A percentile compares a stretch with the other conserved stretches of the same genome.
These are phyloP conservation scores for Dicentrarchus labrax DNA, from an alignment of 2,113 vertebrate species.

Conservation along the genomic window DNA sequence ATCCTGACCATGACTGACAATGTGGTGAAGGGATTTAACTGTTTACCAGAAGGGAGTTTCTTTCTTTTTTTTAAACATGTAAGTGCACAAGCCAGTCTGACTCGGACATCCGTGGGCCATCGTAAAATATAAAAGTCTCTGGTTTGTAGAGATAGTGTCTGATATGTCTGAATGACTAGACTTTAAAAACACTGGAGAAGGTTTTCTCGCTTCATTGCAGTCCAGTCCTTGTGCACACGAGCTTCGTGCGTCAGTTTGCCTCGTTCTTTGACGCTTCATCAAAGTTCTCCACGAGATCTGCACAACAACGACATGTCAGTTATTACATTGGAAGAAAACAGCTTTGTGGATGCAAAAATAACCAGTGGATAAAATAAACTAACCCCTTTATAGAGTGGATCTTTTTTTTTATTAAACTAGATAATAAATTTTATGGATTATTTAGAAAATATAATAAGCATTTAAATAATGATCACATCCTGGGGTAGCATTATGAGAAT, in stretches of 20 bases:
- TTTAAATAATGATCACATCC: background rate
- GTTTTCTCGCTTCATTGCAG: conserved; percentile 61
- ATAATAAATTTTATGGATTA: background rate
- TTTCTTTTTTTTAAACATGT: conserved; percentile 33
- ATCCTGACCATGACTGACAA: conserved; percentile 76
- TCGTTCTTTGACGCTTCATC: conserved; percentile 99
- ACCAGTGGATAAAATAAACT: background rate
- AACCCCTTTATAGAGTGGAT: background rate
- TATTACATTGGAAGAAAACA: background rate
- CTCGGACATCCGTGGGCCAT: conserved; percentile 89
- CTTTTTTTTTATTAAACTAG: background rate
- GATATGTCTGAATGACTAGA: conserved; percentile 80
- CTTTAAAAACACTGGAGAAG: conserved; percentile 88
- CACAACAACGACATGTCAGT: conserved; percentile 35
- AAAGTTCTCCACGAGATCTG: conserved; percentile 99
- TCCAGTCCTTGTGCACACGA: conserved; percentile 50
- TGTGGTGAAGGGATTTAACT: conserved; percentile 56
- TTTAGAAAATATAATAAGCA: background rate
- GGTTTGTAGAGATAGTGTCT: conserved; percentile 60
- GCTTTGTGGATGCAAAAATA: too few species aligned
- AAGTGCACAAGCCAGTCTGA: conserved; percentile 92
- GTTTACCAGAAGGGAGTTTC: conserved; percentile 61
- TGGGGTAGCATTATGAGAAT: background rate
- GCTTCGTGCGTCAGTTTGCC: conserved; percentile 87
- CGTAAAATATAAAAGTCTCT: conserved; percentile 90